A percentile compares a stretch with the other conserved stretches of the same genome.
Evolutionary conservation across 2,797 vertebrate species (phyloP).

Genomic region (Lerista edwardsae): DNA sequence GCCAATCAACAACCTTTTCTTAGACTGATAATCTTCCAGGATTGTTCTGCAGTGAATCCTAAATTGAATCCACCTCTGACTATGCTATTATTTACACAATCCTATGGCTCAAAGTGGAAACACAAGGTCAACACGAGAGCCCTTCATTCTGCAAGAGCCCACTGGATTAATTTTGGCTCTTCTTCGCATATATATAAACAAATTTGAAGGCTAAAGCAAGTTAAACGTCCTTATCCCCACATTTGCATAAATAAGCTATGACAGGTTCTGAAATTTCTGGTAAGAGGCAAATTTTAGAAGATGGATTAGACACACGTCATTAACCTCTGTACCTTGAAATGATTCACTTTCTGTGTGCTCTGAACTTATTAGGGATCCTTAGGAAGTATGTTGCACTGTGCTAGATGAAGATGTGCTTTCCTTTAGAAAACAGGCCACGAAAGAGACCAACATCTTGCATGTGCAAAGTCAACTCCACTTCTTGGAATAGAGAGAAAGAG

Average conservation of each 20-base stretch:
- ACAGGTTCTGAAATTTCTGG: neutral
- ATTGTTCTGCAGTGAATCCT: neutral
- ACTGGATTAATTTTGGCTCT: neutral
- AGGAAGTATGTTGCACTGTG: neutral
- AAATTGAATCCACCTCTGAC: neutral
- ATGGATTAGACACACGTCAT: conserved; percentile 39
- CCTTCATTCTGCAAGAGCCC: neutral
- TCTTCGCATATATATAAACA: neutral
- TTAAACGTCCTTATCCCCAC: neutral
- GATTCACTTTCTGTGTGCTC: neutral
- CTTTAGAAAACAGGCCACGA: neutral
- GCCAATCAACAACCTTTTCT: neutral
- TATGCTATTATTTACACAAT: neutral
- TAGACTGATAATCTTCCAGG: neutral
- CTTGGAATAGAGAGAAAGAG: neutral
- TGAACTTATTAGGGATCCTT: neutral
- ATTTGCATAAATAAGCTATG: neutral
- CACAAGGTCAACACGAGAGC: neutral
- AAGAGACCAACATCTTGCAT: conserved; percentile 46
- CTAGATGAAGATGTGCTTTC: neutral
- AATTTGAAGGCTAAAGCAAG: too few species aligned
- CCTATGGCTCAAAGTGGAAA: neutral
- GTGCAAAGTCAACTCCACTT: conserved; percentile 23
- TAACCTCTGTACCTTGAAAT: conserved; percentile 13
- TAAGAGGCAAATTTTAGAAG: conserved; percentile 30